Base-by-base conservation (phyloP, 2,797 vertebrate genomes). In the Paedocypris micromegethes region DNA sequence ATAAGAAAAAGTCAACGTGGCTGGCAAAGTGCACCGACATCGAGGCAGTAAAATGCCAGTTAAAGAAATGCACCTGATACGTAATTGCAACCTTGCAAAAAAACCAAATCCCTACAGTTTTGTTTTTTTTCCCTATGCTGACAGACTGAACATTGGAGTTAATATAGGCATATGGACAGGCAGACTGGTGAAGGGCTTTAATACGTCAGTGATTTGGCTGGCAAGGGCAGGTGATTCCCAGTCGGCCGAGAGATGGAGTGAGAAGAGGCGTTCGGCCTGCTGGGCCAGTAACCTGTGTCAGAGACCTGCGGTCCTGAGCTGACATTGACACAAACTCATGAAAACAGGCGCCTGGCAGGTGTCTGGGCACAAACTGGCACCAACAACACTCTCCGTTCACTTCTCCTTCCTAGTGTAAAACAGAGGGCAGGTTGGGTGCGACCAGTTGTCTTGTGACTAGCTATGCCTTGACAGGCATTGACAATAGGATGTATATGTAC, bases 141-240 rank as follows among this genome's bases (percentile, higher is more conserved):
- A 72, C 48, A 66, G 45, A 68, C 39, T 62, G 58, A 69, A 69
- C 62, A 58, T 57, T 73, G 58, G 60, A 71, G 72, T 70, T 70
- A 72, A 70, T 72, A 55, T 78, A 75, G 78, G 76, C 80, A 82
- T 79, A 82, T 79, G 82, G 80, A 66, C 73, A 78, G 72, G 64
- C 79, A 82, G 76, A 70, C 76, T 79, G 74, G 66, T 69, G 74
- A 75, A 80, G 72, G 72, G 48, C 64, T 68, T 67, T 75, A 67
- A 70, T 64, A 82, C 81, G 78, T 79, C 79, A 81, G 77, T 70
- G 68, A 76, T 71, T 77, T 78, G 70, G 74, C 75, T 73, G 72
- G 75, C 70, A 72, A 60, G 69, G 43, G 45, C 58, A 74, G 76
- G 81, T 80, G 74, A 80, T 83, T 81, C 79, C 79, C 79, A 81